Conservation (phyloP, 2,113 vertebrate genomes). For the Sceloporus undulatus region DNA sequence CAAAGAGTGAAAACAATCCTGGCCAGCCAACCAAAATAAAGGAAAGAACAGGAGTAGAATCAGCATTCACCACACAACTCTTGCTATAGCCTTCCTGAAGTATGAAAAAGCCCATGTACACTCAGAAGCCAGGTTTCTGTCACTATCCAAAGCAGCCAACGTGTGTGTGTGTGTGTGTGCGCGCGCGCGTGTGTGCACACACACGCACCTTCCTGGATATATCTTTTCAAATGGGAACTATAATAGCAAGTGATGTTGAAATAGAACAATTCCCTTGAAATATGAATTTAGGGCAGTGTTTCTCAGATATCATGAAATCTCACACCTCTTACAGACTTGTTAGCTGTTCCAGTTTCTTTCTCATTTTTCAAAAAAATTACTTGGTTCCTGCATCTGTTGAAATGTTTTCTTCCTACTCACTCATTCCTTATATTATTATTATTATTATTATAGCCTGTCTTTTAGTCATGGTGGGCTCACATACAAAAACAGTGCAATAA, state of each 20-base stretch:
- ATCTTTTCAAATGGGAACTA: neutral
- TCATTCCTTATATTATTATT: too few species aligned
- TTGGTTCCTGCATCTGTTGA: neutral
- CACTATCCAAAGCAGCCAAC: constrained; percentile 59
- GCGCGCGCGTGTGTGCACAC: too few species aligned
- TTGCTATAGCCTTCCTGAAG: constrained; percentile 61
- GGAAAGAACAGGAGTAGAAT: constrained; percentile 71
- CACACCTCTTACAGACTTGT: neutral
- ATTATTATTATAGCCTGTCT: too few species aligned
- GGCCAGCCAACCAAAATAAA: constrained; percentile 71
- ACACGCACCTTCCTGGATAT: constrained; percentile 18
- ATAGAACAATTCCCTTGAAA: constrained; percentile 12
- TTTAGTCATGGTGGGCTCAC: too few species aligned
- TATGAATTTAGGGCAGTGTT: neutral
- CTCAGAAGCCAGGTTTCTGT: constrained; percentile 69
- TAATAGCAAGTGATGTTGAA: constrained; percentile 14
- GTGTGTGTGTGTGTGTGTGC: neutral
- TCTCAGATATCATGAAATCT: neutral
- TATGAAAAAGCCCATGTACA: constrained; percentile 61
- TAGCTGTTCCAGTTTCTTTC: neutral
- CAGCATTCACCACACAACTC: constrained; percentile 72
- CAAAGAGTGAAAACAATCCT: constrained; percentile 70
- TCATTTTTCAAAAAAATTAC: neutral
- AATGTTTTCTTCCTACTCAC: neutral
- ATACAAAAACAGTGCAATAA: too few species aligned